Evolutionary conservation across 2,113 vertebrate species (phyloP), one percentile per base, ranked within the genome.

Genomic region (Melanocharis versteri): DNA sequence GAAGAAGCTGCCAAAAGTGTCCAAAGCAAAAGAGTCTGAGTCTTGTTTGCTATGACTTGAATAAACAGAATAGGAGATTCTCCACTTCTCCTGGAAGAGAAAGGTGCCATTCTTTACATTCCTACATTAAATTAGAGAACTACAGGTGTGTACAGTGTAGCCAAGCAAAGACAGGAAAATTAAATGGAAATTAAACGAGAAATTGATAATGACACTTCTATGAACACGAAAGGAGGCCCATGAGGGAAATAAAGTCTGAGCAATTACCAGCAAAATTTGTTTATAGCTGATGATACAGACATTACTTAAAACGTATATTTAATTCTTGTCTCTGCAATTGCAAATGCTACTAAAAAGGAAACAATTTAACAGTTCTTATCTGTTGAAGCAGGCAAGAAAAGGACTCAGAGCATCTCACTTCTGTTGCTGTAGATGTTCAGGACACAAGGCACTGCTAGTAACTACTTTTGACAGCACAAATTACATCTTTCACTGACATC

Each of bases 161-260:
- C 33, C 64, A 95, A 68, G 50, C 66, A 94, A 88, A 80, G 44
- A 78, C 39, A 78, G 72, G 56, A 93, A 96, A 86, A 97, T 86
- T 70, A 92, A 83, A 92, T 73, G 39, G 51, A 95, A 90, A 95
- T 91, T 96, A 93, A 93, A 83, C 50, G 26, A 86, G 68, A 86
- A 90, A 81, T 78, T 86, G 60, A 66, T 83, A 70, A 80, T 56
- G 60, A 83, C 48, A 85, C 57, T 93, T 94, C 79, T 60, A 80
- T 53, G 64, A 75, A 88, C 51, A 60, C 64, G 82, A 90, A 90
- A 93, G 71, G 37, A 94, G 56, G 44, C 51, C 76, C 93, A 80
- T 15, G 28, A 89, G 76, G 47, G 44, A 86, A 93, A 90, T 73
- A 86, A 77, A 93, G 51, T 40, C 50, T 27, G 76, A 72, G 82